Evolutionary conservation across 2,888 invertebrate genomes (phyloP).

Genomic region (Drosophila niveifrons): DNA sequence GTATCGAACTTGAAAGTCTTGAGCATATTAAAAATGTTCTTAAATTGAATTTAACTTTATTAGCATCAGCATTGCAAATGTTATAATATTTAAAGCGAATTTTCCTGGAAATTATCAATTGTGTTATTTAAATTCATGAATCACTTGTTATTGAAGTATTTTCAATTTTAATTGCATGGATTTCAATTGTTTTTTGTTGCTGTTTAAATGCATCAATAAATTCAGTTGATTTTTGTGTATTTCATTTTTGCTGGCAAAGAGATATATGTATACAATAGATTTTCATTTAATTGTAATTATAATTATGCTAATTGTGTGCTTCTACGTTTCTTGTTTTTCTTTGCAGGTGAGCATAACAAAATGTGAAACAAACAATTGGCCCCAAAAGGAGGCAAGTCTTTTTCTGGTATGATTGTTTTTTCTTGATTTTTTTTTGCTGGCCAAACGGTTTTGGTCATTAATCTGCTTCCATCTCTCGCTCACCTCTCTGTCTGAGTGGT

Average conservation of each 20-base stretch:
- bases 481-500: neutral
- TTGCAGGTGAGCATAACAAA: slow-evolving; percentile 46
- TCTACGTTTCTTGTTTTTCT: slow-evolving; percentile 13
- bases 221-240: too few species aligned
- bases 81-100: too few species aligned
- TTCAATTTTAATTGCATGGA: too few species aligned
- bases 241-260: too few species aligned
- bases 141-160: too few species aligned
- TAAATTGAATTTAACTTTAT: neutral
- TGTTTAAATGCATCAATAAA: neutral
- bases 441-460: slow-evolving; percentile 31
- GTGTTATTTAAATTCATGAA: too few species aligned
- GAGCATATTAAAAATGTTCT: neutral
- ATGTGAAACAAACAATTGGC: slow-evolving; percentile 20
- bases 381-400: slow-evolving; percentile 3
- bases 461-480: slow-evolving; percentile 9
- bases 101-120: too few species aligned
- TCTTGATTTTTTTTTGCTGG: too few species aligned
- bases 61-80: neutral
- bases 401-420: too few species aligned
- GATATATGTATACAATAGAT: neutral
- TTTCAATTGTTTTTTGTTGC: neutral
- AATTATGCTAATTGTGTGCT: slow-evolving; percentile 13
- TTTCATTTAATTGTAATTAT: neutral
- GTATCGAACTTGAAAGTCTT: neutral